Evolutionary conservation across 2,888 invertebrate genomes (phyloP).

Genomic region (Drosophila recens): DNA sequence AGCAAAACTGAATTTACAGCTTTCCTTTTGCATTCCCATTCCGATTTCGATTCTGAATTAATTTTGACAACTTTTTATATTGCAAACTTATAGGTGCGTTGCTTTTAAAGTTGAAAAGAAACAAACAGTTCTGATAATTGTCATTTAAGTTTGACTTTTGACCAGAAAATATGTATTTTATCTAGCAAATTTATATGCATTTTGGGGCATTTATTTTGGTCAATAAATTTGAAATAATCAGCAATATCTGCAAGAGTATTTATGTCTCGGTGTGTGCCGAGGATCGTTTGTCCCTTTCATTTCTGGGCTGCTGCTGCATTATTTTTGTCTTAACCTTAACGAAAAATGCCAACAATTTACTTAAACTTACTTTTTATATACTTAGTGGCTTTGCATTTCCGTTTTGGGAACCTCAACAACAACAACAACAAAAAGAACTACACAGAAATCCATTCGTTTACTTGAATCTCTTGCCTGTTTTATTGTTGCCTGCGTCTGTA

Average conservation of each 20-base stretch:
- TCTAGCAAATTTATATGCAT: background rate
- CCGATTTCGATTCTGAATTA: slow-evolving; percentile 6
- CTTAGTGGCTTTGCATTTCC: slow-evolving; percentile 74
- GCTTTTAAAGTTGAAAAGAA: background rate
- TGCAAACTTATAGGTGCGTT: background rate
- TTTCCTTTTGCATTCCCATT: slow-evolving; percentile 10
- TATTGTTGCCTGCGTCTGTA: slow-evolving; percentile 26
- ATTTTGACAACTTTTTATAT: slow-evolving; percentile 6
- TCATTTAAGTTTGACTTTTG: background rate
- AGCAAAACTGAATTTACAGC: slow-evolving; percentile 27
- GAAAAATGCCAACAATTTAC: slow-evolving; percentile 80
- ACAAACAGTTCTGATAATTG: slow-evolving; percentile 6
- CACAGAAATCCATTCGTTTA: slow-evolving; percentile 69
- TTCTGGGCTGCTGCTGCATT: slow-evolving; percentile 56
- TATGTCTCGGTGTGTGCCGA: slow-evolving; percentile 14
- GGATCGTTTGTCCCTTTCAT: slow-evolving; percentile 28
- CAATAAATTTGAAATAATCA: slow-evolving; percentile 2
- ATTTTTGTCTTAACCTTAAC: slow-evolving; percentile 69
- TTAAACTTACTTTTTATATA: slow-evolving; percentile 80
- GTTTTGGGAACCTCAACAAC: slow-evolving; percentile 52
- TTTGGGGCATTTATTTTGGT: slow-evolving; percentile 1
- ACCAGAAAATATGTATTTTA: background rate
- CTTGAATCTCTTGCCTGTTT: slow-evolving; percentile 41
- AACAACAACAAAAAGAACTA: slow-evolving; percentile 35
- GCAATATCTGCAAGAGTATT: slow-evolving; percentile 40